Conservation (phyloP, 1,140 invertebrate species). For the Helicorthomorpha holstii region DNA sequence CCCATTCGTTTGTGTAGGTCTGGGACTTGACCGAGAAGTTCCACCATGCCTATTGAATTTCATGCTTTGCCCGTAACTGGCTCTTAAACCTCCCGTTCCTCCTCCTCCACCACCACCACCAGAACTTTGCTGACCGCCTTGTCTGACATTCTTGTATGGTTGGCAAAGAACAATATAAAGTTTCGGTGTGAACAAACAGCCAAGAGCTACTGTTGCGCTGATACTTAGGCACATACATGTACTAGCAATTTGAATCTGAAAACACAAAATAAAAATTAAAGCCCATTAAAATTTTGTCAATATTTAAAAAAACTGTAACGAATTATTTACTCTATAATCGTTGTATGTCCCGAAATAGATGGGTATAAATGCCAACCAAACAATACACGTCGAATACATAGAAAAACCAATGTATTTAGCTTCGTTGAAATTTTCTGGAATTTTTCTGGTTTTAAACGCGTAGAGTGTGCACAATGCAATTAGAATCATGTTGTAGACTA, state of each 20-base stretch:
- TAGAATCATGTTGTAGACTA: conserved; percentile 55
- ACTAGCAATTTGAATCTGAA: conserved; percentile 55
- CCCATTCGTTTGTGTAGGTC: conserved; percentile 22
- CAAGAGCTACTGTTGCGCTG: conserved; percentile 54
- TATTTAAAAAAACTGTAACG: not conserved
- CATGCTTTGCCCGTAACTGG: not conserved
- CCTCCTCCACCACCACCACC: not conserved
- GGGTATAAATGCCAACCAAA: conserved; percentile 53
- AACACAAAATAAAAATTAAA: conserved; percentile 13
- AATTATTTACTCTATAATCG: conserved; percentile 36
- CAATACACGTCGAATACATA: conserved; percentile 58
- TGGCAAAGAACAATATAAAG: conserved; percentile 57
- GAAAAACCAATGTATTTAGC: conserved; percentile 51
- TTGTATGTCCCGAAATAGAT: conserved; percentile 50
- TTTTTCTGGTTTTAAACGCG: conserved; percentile 53
- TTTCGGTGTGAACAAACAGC: conserved; percentile 60
- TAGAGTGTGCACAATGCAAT: conserved; percentile 52
- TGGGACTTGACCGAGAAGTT: not conserved
- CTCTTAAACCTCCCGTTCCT: not conserved
- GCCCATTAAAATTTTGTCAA: not conserved
- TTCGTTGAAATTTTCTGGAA: conserved; percentile 56
- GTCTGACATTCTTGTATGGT: conserved; percentile 53
- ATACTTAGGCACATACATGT: conserved; percentile 61
- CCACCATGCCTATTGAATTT: not conserved
- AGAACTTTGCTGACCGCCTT: conserved; percentile 23